Percentiles rank a stretch among this genome's conserved stretches.
Conservation (phyloP, 2,113 vertebrate species). For the Paraplagusia blochii region DNA sequence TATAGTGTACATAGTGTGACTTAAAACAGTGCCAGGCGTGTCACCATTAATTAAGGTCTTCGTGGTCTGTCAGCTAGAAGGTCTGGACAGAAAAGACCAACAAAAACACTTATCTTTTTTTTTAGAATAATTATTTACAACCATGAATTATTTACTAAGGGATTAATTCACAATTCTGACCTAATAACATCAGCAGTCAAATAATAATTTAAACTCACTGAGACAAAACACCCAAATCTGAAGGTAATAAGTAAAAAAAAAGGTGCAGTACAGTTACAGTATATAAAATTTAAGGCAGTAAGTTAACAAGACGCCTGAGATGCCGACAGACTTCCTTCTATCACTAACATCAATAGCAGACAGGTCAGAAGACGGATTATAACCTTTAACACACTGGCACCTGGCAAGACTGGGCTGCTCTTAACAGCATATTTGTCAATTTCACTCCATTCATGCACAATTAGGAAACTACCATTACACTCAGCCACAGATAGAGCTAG, state of each 20-base stretch:
- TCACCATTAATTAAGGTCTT: slow-evolving; percentile 54
- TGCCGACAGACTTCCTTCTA: slow-evolving; percentile 37
- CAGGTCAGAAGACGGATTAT: slow-evolving; percentile 60
- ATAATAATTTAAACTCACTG: not conserved
- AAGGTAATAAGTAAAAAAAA: slow-evolving; percentile 24
- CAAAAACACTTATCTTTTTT: not conserved
- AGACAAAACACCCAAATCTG: slow-evolving; percentile 1
- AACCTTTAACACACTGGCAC: slow-evolving; percentile 64
- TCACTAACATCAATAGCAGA: slow-evolving; percentile 53
- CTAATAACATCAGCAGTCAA: not conserved
- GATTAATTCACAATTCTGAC: not conserved
- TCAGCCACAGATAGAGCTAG: not conserved
- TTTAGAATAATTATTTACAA: not conserved
- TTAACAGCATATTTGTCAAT: slow-evolving; percentile 43
- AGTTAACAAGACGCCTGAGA: slow-evolving; percentile 53
- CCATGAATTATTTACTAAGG: not conserved
- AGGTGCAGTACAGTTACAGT: slow-evolving; percentile 41
- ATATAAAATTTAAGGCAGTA: slow-evolving; percentile 34
- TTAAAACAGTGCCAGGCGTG: slow-evolving; percentile 48
- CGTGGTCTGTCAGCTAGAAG: slow-evolving; percentile 9
- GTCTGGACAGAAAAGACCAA: slow-evolving; percentile 10
- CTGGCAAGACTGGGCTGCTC: slow-evolving; percentile 38
- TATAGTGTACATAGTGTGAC: slow-evolving; percentile 43
- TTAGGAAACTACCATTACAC: slow-evolving; percentile 3
- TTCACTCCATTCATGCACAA: slow-evolving; percentile 27